phyloP scores from a whole-genome alignment of 2,888 invertebrate genomes.

The Deroplatys truncata region DNA sequence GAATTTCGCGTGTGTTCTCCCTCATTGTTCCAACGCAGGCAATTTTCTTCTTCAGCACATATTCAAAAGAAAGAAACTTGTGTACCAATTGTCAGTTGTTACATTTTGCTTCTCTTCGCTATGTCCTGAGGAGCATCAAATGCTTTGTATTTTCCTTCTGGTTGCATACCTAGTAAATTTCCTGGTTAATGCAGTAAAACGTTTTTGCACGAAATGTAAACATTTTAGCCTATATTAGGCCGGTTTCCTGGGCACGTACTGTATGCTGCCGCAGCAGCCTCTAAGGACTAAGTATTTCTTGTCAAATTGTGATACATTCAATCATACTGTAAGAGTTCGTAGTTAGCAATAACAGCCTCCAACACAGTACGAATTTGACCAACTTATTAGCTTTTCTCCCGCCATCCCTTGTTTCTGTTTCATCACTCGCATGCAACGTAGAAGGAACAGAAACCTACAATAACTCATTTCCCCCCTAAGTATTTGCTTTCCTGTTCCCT shows the following conservation, averaged over 20 bases:
- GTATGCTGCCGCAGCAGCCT: background rate
- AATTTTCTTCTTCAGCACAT: background rate
- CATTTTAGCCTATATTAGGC: background rate
- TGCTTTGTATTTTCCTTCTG: background rate
- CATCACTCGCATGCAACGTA: background rate
- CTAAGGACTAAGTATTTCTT: too few species aligned
- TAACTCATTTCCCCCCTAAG: too few species aligned
- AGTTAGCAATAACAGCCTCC: background rate
- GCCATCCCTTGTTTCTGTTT: background rate
- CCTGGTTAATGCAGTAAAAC: background rate
- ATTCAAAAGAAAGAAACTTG: background rate
- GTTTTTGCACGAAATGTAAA: background rate
- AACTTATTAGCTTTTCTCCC: background rate
- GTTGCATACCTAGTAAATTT: background rate
- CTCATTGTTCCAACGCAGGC: background rate
- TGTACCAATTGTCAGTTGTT: background rate
- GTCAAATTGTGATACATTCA: background rate
- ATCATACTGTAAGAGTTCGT: background rate
- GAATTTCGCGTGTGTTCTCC: background rate
- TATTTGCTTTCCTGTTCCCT: too few species aligned
- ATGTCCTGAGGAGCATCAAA: background rate
- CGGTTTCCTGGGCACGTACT: too few species aligned
- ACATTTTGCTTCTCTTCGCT: background rate
- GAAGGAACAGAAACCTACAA: background rate
- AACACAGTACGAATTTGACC: background rate